These are phyloP conservation scores for Cervus canadensis DNA, from an alignment of 2,113 vertebrate species.

Conservation along the genomic window DNA sequence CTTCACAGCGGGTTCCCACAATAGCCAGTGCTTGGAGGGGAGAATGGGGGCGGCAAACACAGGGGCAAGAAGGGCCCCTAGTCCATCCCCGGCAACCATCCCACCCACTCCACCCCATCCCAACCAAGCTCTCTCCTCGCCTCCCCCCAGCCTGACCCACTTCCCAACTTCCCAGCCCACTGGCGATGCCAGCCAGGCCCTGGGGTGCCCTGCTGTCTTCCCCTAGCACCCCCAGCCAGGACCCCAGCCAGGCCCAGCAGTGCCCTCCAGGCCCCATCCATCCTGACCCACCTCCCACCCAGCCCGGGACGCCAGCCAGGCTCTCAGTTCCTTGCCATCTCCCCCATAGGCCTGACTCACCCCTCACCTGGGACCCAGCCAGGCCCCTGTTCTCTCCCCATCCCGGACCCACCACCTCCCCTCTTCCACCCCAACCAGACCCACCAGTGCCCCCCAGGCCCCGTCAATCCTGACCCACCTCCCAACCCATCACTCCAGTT, in stretches of 20 bases:
- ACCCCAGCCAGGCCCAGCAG: not conserved
- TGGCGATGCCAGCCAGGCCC: not conserved
- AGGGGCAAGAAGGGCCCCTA: not conserved
- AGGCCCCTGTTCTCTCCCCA: not conserved
- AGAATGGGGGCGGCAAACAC: not conserved
- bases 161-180: not conserved
- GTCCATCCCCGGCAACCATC: not conserved
- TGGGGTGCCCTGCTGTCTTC: accelerated
- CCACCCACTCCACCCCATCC: not conserved
- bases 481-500: too few relatives aligned
- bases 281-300: not conserved
- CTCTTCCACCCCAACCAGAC: not conserved
- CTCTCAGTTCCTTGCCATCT: not conserved
- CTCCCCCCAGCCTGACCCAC: not conserved
- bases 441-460: too few relatives aligned
- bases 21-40: slow-evolving; percentile 57
- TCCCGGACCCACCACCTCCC: not conserved
- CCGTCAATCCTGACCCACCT: not conserved
- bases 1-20: slow-evolving; percentile 63
- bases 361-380: not conserved
- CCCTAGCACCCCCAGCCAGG: too few relatives aligned
- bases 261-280: not conserved
- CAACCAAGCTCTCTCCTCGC: not conserved
- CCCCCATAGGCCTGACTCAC: not conserved
- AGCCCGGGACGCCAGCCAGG: not conserved